Conservation (phyloP, 2,797 vertebrate genomes). For the Rhabdophis nuchalis region DNA sequence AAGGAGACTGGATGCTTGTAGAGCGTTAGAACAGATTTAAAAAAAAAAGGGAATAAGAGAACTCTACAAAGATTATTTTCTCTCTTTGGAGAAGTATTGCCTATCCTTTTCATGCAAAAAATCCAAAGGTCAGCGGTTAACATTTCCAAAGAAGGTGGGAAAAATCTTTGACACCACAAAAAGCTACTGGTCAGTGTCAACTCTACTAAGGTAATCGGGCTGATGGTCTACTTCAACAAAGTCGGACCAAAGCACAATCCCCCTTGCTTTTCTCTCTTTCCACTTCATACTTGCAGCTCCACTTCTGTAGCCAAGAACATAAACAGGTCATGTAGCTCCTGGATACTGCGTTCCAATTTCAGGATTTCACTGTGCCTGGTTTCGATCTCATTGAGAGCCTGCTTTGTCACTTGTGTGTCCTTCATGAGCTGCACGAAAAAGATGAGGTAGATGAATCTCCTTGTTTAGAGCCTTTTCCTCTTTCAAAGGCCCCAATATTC, state of each 20-base stretch:
- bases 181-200: not conserved
- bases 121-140: not conserved
- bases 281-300: constrained; percentile 80
- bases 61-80: not conserved
- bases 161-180: not conserved
- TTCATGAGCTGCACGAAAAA: constrained; percentile 75
- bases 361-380: constrained; percentile 87
- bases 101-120: not conserved
- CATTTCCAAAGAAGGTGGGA: not conserved
- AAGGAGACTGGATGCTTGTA: not conserved
- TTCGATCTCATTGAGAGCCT: constrained; percentile 87
- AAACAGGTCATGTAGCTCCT: constrained; percentile 88
- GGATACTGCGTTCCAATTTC: constrained; percentile 86
- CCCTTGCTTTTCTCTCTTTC: not conserved
- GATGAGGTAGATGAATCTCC: not conserved
- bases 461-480: too few relatives aligned
- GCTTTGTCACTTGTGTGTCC: constrained; percentile 81
- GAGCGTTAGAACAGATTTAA: not conserved
- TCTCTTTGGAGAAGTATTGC: not conserved
- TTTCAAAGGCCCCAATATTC: not conserved
- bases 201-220: not conserved
- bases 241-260: not conserved
- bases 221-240: not conserved
- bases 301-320: constrained; percentile 85
- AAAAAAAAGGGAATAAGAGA: not conserved